Base-by-base conservation (phyloP, 2,888 invertebrate genomes). In the Arrhopalites spinosus region DNA sequence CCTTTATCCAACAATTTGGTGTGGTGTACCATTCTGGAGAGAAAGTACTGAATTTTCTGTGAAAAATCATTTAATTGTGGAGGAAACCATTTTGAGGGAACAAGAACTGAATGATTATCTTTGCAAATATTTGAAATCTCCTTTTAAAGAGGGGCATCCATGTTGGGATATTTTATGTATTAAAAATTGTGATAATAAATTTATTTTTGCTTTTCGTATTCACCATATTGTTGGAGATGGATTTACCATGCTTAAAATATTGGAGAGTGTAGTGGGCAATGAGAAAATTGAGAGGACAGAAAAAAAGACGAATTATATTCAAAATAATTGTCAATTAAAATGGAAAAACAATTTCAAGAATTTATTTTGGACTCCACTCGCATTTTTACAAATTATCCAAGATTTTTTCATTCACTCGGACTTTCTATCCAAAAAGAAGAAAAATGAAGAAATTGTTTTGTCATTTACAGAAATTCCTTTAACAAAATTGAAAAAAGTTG, bases 141-240 rank as follows among this genome's bases (percentile, higher is more conserved):
- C 53, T 5, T 53, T 53, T 17, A 20, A 17, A 20, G 15, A 17
- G 3, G 53, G 23, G 17, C 5, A 20, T 8, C 53, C 53, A 53
- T 53, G 53, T 53, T 53, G 53, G 53, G 53, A 53, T 20, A 53
- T 53, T 20, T 20, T 53, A 20, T 8, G 3, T 17, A 53, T 53
- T 20, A 5, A 53, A 8, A 53, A 53, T 20, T 53, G 3, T 53
- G 53, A 17, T 20, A 20, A 17, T 5, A 53, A 53, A 15, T 53
- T 15, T 20, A 15, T 53, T 5, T 53, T 53, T 20, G 53, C 23
- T 15, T 53, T 53, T 15, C 53, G 53, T 20, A 53, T 20, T 17
- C 53, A 53, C 17, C 53, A 53, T 53, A 53, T 53, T 53, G 53
- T 53, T 17, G 53, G 53, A 20, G 53, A 53, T 53, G 53, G 53